Percentiles rank a stretch among this genome's conserved stretches.
Conservation (phyloP, 2,113 vertebrate genomes). For the Maccullochella peelii region DNA sequence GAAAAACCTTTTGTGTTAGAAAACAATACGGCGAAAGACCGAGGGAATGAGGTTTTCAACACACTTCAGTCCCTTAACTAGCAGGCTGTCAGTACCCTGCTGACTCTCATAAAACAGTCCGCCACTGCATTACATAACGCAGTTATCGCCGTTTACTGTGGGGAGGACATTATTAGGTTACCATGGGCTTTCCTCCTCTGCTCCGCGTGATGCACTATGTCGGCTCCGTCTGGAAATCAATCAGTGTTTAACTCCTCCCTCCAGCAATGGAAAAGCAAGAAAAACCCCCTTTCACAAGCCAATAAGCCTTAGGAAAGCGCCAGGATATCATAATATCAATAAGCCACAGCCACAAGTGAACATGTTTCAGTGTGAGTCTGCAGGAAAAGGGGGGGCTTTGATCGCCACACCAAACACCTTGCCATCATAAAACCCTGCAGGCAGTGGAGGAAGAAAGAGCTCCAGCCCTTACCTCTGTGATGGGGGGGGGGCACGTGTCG, state of each 20-base stretch:
- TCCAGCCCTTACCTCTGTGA: conserved; percentile 39
- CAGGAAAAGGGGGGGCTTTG: conserved; percentile 32
- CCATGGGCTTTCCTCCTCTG: conserved; percentile 75
- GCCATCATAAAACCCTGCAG: conserved; percentile 51
- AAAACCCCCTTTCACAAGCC: conserved; percentile 50
- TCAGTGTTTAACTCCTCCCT: conserved; percentile 61
- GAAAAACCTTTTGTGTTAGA: conserved; percentile 51
- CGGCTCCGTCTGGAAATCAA: conserved; percentile 70
- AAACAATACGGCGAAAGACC: conserved; percentile 56
- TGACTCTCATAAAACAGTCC: conserved; percentile 56
- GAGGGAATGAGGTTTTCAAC: conserved; percentile 38
- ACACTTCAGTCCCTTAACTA: conserved; percentile 35
- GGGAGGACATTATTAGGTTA: conserved; percentile 71
- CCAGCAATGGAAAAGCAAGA: conserved; percentile 29
- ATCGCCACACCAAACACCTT: conserved; percentile 53
- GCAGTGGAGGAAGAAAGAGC: conserved; percentile 23
- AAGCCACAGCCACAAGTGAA: conserved; percentile 56
- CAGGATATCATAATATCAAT: conserved; percentile 63
- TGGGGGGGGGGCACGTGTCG: conserved; percentile 53
- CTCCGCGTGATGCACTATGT: conserved; percentile 55
- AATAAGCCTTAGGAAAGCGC: conserved; percentile 54
- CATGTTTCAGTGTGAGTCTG: conserved; percentile 31
- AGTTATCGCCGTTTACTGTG: conserved; percentile 47
- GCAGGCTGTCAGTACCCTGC: conserved; percentile 52
- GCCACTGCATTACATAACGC: conserved; percentile 64